Percentiles rank a stretch among this genome's conserved stretches.
These are phyloP conservation scores for Euura saliciscinereae DNA, from an alignment of 1,140 invertebrate species.

Conservation along the genomic window DNA sequence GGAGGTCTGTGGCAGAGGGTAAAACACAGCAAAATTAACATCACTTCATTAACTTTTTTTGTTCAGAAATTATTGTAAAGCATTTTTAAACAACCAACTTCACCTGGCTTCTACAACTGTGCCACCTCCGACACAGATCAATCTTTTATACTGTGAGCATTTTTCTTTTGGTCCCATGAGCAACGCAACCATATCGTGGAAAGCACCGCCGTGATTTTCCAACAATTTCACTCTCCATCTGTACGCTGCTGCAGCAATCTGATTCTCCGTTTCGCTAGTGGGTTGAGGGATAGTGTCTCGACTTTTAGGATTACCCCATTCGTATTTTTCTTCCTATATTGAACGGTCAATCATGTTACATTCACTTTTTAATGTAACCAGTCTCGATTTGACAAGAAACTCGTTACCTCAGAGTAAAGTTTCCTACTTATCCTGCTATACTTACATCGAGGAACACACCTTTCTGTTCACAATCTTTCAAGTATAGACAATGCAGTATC, in stretches of 20 bases:
- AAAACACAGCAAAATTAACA: background rate
- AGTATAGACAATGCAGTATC: constrained; percentile 81
- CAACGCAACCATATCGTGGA: constrained; percentile 71
- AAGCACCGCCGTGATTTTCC: constrained; percentile 63
- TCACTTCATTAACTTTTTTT: constrained; percentile 16
- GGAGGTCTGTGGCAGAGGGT: constrained; percentile 42
- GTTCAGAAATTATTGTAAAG: constrained; percentile 39
- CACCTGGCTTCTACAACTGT: constrained; percentile 65
- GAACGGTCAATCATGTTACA: background rate
- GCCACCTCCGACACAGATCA: constrained; percentile 77
- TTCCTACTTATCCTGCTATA: constrained; percentile 25
- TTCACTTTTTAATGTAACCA: background rate
- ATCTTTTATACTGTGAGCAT: constrained; percentile 67
- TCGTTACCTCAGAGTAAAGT: too few species aligned
- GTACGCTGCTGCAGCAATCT: constrained; percentile 65
- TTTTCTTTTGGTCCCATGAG: constrained; percentile 70
- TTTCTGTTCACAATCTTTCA: constrained; percentile 68
- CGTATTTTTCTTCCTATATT: constrained; percentile 75
- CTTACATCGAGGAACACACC: constrained; percentile 72
- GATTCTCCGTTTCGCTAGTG: constrained; percentile 54
- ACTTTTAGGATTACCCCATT: constrained; percentile 75
- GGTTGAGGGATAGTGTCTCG: constrained; percentile 55
- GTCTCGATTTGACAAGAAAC: background rate
- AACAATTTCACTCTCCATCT: constrained; percentile 67
- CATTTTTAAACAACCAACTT: constrained; percentile 12